A percentile compares a stretch with the other conserved stretches of the same genome.
These are phyloP conservation scores for Sorex fumeus DNA, from an alignment of 2,113 vertebrate species.

Conservation along the genomic window DNA sequence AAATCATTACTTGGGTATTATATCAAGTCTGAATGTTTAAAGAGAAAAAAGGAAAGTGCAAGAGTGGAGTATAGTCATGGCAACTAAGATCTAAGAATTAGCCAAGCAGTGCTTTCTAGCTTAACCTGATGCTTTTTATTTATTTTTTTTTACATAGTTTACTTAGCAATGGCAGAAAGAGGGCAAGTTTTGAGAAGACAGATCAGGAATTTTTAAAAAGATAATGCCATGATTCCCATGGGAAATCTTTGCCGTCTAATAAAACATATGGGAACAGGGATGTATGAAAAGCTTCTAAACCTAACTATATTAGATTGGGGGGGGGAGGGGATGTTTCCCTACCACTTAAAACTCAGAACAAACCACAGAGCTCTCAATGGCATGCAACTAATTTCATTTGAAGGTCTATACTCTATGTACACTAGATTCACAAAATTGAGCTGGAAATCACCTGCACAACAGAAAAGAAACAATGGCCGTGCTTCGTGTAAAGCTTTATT, in stretches of 20 bases:
- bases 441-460: conserved; percentile 68
- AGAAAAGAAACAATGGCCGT: conserved; percentile 44
- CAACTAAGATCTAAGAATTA: not conserved
- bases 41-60: not conserved
- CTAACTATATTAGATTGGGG: not conserved
- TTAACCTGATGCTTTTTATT: not conserved
- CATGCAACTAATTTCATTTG: not conserved
- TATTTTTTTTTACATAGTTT: not conserved
- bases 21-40: conserved; percentile 12
- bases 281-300: not conserved
- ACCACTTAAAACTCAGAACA: conserved; percentile 28
- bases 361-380: not conserved
- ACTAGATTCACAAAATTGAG: conserved; percentile 66
- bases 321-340: not conserved
- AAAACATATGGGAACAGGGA: not conserved
- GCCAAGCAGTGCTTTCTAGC: not conserved
- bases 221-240: not conserved
- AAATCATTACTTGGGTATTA: not conserved
- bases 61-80: not conserved
- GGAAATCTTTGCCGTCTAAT: conserved; percentile 3
- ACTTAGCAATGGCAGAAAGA: conserved; percentile 20
- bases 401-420: not conserved
- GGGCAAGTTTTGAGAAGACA: not conserved
- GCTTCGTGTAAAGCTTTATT: conserved; percentile 70
- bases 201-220: conserved; percentile 2